These are phyloP conservation scores for Campaea margaritaria DNA, from an alignment of 2,888 invertebrate genomes.

Conservation along the genomic window DNA sequence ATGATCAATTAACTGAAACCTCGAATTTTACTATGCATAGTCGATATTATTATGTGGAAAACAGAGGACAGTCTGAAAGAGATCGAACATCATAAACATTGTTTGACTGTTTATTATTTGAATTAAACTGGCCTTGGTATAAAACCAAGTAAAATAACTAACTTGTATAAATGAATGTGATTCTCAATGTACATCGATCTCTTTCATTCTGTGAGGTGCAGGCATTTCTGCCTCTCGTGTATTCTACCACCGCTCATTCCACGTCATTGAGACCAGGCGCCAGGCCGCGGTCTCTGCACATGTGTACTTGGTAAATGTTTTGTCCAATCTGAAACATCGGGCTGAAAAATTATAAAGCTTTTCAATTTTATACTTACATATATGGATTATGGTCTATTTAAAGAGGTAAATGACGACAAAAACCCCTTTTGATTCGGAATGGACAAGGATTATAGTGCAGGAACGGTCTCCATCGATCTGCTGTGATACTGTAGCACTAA, in stretches of 20 bases:
- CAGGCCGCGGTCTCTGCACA: slow-evolving; percentile 47
- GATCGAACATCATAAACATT: slow-evolving; percentile 29
- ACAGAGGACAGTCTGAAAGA: slow-evolving; percentile 33
- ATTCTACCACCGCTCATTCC: slow-evolving; percentile 49
- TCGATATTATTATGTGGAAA: slow-evolving; percentile 35
- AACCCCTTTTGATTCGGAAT: slow-evolving; percentile 37
- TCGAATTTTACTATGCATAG: slow-evolving; percentile 28
- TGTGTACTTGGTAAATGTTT: slow-evolving; percentile 40
- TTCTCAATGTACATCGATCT: slow-evolving; percentile 27
- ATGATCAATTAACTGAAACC: slow-evolving; percentile 59
- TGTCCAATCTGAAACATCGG: slow-evolving; percentile 47
- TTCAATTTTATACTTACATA: no score
- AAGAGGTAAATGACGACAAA: no score
- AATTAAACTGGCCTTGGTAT: neutral
- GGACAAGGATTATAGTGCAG: slow-evolving; percentile 55
- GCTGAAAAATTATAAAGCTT: slow-evolving; percentile 7
- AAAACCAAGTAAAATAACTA: neutral
- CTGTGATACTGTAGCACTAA: slow-evolving; percentile 83
- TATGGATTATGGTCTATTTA: no score
- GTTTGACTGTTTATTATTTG: no score
- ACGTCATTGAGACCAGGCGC: slow-evolving; percentile 47
- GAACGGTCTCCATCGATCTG: slow-evolving; percentile 73
- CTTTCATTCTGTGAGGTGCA: slow-evolving; percentile 42
- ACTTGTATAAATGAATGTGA: neutral
- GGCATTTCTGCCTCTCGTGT: slow-evolving; percentile 36